These are phyloP conservation scores for Argyrosomus regius DNA, from an alignment of 2,797 vertebrate species.

Conservation along the genomic window DNA sequence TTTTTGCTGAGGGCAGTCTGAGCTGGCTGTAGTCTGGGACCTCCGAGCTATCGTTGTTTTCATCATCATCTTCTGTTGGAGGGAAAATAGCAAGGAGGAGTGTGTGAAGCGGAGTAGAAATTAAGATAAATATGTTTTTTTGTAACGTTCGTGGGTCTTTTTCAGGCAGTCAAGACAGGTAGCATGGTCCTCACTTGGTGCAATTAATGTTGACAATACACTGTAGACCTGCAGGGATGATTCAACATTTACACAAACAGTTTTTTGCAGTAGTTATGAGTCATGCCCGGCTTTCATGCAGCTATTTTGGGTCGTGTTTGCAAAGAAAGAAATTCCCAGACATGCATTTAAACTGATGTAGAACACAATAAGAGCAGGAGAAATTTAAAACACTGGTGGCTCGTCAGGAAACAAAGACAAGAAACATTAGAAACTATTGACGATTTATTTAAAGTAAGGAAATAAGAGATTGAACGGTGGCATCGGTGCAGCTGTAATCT, in stretches of 20 bases:
- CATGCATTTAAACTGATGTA: not conserved
- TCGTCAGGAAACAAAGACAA: not conserved
- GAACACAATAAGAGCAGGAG: not conserved
- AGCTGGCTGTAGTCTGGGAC: conserved; percentile 79
- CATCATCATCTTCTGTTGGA: conserved; percentile 73
- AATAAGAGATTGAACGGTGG: conserved; percentile 17
- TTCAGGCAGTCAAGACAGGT: not conserved
- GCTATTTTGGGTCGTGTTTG: not conserved
- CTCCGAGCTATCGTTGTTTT: conserved; percentile 21
- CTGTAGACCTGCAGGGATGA: not conserved
- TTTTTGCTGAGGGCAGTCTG: conserved; percentile 75
- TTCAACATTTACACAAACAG: not conserved
- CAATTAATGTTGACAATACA: not conserved
- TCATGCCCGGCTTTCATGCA: not conserved
- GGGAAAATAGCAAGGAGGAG: not conserved
- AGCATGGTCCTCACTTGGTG: not conserved
- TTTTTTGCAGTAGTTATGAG: not conserved
- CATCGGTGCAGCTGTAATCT: conserved; percentile 43
- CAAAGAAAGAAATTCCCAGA: not conserved
- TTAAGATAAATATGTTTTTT: not conserved
- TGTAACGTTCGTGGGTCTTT: not conserved
- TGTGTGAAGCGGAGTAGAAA: not conserved
- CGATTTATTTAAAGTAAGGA: conserved; percentile 21
- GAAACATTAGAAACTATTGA: not conserved
- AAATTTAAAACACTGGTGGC: not conserved